A percentile compares a stretch with the other conserved stretches of the same genome.
Conservation (phyloP, 2,888 invertebrate species). For the Zootermopsis nevadensis region DNA sequence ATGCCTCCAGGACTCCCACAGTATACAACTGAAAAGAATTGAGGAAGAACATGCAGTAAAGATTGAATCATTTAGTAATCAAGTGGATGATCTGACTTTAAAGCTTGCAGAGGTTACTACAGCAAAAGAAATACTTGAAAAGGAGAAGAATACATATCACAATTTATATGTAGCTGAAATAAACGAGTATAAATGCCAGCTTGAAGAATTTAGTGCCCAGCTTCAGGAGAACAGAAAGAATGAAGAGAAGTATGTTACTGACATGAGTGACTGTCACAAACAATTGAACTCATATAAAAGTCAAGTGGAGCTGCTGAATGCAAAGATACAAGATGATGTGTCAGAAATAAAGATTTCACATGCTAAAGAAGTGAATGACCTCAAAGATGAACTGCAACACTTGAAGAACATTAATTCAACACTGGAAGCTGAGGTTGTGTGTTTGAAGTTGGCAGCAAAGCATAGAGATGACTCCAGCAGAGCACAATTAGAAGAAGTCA, state of each 20-base stretch:
- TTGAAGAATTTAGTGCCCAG: slow-evolving; percentile 58
- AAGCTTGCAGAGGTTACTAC: not conserved
- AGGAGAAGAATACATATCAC: not conserved
- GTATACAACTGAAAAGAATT: not conserved
- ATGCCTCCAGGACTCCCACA: not conserved
- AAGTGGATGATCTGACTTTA: slow-evolving; percentile 66
- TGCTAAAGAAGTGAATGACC: slow-evolving; percentile 19
- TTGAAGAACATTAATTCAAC: slow-evolving; percentile 4
- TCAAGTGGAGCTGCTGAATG: not conserved
- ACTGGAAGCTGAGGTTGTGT: not conserved
- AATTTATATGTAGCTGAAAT: slow-evolving; percentile 60
- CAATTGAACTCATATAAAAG: not conserved
- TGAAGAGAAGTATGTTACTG: slow-evolving; percentile 5
- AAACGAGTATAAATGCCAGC: slow-evolving; percentile 58
- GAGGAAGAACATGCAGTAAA: slow-evolving; percentile 55
- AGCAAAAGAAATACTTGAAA: not conserved
- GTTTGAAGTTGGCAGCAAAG: not conserved
- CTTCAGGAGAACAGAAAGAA: slow-evolving; percentile 53
- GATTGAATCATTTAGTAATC: slow-evolving; percentile 65
- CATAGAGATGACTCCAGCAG: not conserved
- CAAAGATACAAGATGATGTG: slow-evolving; percentile 31
- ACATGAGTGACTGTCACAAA: not conserved
- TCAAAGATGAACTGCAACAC: slow-evolving; percentile 2
- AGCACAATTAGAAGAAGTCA: slow-evolving; percentile 37
- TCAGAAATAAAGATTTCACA: not conserved